A percentile compares a stretch with the other conserved stretches of the same genome.
These are phyloP conservation scores for Astropecten irregularis DNA, from an alignment of 53 echinoderm and acorn worm species.

Conservation along the genomic window DNA sequence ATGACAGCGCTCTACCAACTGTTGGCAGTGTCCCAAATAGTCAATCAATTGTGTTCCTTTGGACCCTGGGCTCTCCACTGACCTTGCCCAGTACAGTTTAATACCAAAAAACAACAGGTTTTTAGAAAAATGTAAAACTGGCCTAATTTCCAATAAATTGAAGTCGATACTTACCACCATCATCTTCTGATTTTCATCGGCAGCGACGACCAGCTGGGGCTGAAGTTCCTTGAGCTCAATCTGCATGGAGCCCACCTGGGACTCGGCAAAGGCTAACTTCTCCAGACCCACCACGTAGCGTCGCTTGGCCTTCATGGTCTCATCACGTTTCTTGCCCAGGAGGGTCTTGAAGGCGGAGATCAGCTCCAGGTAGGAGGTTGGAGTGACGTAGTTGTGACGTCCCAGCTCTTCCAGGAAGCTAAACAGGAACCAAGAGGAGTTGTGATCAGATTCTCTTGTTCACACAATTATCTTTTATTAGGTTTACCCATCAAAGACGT, in stretches of 20 bases:
- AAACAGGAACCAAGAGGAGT: background rate
- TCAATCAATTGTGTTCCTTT: too few species aligned
- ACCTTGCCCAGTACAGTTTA: too few species aligned
- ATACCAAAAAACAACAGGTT: too few species aligned
- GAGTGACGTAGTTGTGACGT: constrained; percentile 97
- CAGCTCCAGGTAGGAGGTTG: constrained; percentile 96
- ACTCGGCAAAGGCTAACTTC: constrained; percentile 96
- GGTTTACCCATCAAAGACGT: too few species aligned
- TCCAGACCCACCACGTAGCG: constrained; percentile 93
- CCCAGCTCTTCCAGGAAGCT: constrained; percentile 88
- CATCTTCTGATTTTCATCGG: constrained; percentile 98
- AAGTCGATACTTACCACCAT: constrained; percentile 94
- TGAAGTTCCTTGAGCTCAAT: constrained; percentile 91
- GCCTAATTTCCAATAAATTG: too few species aligned
- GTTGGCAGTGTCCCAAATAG: too few species aligned
- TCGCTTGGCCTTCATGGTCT: constrained; percentile 88
- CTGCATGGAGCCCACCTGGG: constrained; percentile 96
- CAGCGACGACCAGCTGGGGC: constrained; percentile 93
- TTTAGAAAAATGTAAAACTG: too few species aligned
- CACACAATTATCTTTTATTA: too few species aligned
- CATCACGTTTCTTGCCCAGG: constrained; percentile 88
- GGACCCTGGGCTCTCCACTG: too few species aligned
- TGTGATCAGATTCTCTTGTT: background rate
- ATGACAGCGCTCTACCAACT: too few species aligned
- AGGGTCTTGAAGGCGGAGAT: constrained; percentile 99